Evolutionary conservation across 35 echinoderm and acorn worm genomes (phyloP).

Genomic region (Hemicentrotus pulcherrimus): DNA sequence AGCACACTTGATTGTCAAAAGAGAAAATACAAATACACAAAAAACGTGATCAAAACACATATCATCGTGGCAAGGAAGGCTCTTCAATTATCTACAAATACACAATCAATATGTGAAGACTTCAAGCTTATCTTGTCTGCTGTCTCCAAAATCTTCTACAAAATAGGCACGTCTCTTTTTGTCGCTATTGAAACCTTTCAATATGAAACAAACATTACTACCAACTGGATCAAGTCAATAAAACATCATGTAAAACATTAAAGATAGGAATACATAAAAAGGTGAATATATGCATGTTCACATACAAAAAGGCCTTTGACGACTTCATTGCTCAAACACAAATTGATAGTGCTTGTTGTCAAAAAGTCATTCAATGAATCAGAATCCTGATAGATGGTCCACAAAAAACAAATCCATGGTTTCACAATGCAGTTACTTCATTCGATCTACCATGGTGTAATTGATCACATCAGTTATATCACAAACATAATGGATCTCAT

Average conservation of each 20-base stretch:
- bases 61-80: conserved; percentile 22
- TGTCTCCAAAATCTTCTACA: not conserved
- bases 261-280: not conserved
- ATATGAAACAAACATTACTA: not conserved
- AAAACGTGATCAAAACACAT: not conserved
- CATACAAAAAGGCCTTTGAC: not conserved
- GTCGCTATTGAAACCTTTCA: not conserved
- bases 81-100: not conserved
- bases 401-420: no score
- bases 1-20: conserved; percentile 44
- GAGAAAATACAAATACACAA: not conserved
- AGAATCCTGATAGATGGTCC: no score
- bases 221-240: not conserved
- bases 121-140: not conserved
- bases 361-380: no score
- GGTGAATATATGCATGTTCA: not conserved
- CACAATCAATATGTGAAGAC: not conserved
- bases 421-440: no score
- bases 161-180: not conserved
- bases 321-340: no score
- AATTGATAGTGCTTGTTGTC: no score
- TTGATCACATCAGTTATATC: no score
- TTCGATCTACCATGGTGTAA: no score
- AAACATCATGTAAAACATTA: not conserved
- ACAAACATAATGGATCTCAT: no score